Evolutionary conservation across 2,797 vertebrate species (phyloP).

Genomic region (Smutsia temminckii): DNA sequence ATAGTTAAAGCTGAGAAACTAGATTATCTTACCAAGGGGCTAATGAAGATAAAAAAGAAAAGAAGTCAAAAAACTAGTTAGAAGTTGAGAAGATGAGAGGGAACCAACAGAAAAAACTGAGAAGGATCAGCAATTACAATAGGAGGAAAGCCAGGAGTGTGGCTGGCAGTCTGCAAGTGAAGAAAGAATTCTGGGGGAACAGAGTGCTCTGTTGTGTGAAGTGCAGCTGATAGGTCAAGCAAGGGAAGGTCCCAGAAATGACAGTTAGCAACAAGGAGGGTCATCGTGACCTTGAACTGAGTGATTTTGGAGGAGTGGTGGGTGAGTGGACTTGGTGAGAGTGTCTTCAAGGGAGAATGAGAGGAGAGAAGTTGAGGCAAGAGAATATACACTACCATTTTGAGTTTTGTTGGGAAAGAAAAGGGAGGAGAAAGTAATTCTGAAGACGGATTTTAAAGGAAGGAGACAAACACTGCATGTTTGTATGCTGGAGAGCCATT

Average conservation of each 20-base stretch:
- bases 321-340: background rate
- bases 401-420: background rate
- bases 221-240: background rate
- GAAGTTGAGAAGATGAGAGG: background rate
- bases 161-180: background rate
- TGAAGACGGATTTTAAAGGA: conserved; percentile 16
- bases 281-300: background rate
- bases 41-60: conserved; percentile 2
- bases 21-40: background rate
- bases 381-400: background rate
- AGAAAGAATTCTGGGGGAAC: background rate
- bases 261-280: background rate
- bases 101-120: background rate
- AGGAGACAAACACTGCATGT: background rate
- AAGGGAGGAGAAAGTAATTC: conserved; percentile 6
- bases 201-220: background rate
- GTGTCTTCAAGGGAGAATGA: background rate
- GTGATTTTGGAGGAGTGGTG: background rate
- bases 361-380: background rate
- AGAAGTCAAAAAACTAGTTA: background rate
- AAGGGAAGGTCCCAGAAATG: background rate
- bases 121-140: background rate
- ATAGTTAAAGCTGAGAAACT: conserved; percentile 4
- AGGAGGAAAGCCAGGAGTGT: background rate
- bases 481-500: background rate